Percentiles rank a stretch among this genome's conserved stretches.
Evolutionary conservation across 1,140 invertebrate species (phyloP).

Genomic region (Drosophila novamexicana): DNA sequence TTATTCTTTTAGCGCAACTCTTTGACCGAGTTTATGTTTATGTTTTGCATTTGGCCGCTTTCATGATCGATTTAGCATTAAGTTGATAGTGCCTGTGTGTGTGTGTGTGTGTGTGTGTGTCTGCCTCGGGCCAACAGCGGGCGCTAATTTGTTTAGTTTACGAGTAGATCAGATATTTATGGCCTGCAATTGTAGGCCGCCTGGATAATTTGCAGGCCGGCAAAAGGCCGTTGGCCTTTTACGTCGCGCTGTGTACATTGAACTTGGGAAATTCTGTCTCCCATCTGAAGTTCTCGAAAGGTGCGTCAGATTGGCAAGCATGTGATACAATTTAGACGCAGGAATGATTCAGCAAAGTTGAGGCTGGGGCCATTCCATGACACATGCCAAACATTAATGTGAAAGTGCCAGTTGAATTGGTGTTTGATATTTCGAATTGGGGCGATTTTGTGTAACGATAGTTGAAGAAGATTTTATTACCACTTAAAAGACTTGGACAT

Average conservation of each 20-base stretch:
- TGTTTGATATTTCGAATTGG: not conserved
- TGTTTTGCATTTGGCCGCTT: slow-evolving; percentile 38
- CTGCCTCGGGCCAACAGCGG: slow-evolving; percentile 1
- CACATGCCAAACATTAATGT: not conserved
- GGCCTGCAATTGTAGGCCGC: slow-evolving; percentile 29
- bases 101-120: slow-evolving; percentile 13
- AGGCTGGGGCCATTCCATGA: not conserved
- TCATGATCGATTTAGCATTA: slow-evolving; percentile 69
- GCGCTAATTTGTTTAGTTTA: slow-evolving; percentile 69
- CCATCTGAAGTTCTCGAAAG: slow-evolving; percentile 16
- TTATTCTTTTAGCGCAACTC: slow-evolving; percentile 12
- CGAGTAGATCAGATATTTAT: slow-evolving; percentile 47
- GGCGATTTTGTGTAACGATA: too few species aligned
- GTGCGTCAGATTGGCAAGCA: slow-evolving; percentile 3
- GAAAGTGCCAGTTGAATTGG: not conserved
- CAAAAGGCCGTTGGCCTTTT: slow-evolving; percentile 41
- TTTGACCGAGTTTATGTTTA: slow-evolving; percentile 47
- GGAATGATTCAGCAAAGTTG: not conserved
- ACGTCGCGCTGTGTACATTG: slow-evolving; percentile 40
- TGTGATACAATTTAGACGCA: not conserved
- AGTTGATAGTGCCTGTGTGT: slow-evolving; percentile 28
- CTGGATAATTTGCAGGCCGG: slow-evolving; percentile 41
- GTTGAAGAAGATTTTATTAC: too few species aligned
- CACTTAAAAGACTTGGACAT: too few species aligned
- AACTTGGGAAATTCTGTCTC: slow-evolving; percentile 45